Base-by-base conservation (phyloP, 2,113 vertebrate genomes). In the Anarrhichthys ocellatus region DNA sequence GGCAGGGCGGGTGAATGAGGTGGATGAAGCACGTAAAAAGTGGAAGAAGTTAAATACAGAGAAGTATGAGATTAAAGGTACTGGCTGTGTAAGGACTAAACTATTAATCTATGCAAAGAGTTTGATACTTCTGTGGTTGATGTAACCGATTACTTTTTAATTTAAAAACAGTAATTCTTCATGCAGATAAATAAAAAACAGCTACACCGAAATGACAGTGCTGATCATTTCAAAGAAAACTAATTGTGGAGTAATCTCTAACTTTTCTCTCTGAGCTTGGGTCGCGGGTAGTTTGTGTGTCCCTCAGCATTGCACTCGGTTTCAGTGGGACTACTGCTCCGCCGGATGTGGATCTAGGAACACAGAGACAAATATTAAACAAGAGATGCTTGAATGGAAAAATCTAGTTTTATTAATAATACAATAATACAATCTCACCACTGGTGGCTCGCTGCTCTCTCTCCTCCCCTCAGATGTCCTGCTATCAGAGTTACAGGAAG, bases 191-290 rank as follows among this genome's bases (percentile, higher is more conserved):
- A 63, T 78, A 81, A 63, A 83, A 81, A 11, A 73, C 2, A 50
- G 50, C n/a, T 38, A 59, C 40, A 81, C 4, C 48, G 6, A 59
- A 8, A 50, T 61, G 2, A 58, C 17, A 61, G 29, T 10, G n/a
- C 29, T 27, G 2, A 73, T 29, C 2, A 44, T 32, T 72, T 78
- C 24, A 48, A 66, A 78, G 2, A 54, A 29, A 59, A 29, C 46
- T 0, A 44, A 40, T 14, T n/a, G 8, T 32, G 40, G 29, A 27
- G 36, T 27, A 70, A 32, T 71, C 14, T 92, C 96, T 96, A 85
- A 99, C 98, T 97, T 92, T 97, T 98, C 76, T 97, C 96, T 83
- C 95, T 95, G 9, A 96, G 95, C 48, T 93, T 95, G 1, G 70
- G 84, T 74, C 85, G 95, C 3, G 91, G 89, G 46, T 85, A 91